These are phyloP conservation scores for Drosophila grimshawi DNA, from an alignment of 1,140 invertebrate genomes.

Conservation along the genomic window DNA sequence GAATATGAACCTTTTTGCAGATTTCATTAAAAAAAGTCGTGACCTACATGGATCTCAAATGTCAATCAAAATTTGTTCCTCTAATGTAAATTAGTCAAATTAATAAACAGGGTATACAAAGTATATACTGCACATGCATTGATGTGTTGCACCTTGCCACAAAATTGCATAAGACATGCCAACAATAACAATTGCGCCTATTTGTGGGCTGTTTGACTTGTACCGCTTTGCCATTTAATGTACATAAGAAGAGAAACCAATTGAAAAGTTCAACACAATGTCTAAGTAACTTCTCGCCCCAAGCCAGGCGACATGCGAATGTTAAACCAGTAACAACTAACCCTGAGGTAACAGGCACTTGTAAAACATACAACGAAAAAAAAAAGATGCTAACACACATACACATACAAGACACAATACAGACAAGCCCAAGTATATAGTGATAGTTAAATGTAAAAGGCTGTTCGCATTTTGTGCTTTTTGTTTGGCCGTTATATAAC, in stretches of 20 bases:
- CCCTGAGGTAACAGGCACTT: slow-evolving; percentile 39
- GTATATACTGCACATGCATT: slow-evolving; percentile 7
- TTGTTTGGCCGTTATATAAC: slow-evolving; percentile 63
- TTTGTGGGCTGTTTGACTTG: background rate
- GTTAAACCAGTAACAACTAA: slow-evolving; percentile 34
- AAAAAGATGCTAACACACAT: slow-evolving; percentile 12
- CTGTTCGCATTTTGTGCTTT: slow-evolving; percentile 40
- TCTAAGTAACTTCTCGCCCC: slow-evolving; percentile 28
- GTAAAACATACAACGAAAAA: slow-evolving; percentile 1
- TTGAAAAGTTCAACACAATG: slow-evolving; percentile 29
- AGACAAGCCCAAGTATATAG: slow-evolving; percentile 18
- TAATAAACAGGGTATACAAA: background rate
- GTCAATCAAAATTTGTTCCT: background rate
- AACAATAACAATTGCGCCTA: slow-evolving; percentile 9
- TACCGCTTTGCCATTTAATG: slow-evolving; percentile 17
- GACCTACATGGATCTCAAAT: no score
- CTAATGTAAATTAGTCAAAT: background rate
- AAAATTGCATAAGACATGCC: slow-evolving; percentile 21
- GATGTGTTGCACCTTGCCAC: slow-evolving; percentile 40
- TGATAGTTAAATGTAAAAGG: slow-evolving; percentile 64
- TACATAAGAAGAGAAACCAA: slow-evolving; percentile 13
- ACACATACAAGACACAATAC: slow-evolving; percentile 11
- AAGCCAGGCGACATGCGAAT: background rate
- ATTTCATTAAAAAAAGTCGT: no score
- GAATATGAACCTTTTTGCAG: no score